A percentile compares a stretch with the other conserved stretches of the same genome.
Conservation (phyloP, 2,797 vertebrate genomes). For the Microcaecilia unicolor region DNA sequence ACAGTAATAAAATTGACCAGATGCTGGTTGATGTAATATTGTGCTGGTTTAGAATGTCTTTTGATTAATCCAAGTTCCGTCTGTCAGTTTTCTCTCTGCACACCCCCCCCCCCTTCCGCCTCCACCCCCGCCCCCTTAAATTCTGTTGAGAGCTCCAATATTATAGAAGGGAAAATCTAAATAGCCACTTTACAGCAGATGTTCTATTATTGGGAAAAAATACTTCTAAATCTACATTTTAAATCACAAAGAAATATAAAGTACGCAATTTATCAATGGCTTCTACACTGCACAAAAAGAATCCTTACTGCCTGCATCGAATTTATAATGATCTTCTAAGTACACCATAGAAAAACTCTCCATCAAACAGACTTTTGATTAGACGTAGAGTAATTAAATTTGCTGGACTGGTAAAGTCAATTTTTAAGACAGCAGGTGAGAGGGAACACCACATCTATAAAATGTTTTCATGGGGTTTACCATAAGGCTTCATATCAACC, state of each 20-base stretch:
- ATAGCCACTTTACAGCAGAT: neutral
- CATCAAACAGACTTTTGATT: too few relatives aligned
- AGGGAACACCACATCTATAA: too few relatives aligned
- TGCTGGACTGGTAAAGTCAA: too few relatives aligned
- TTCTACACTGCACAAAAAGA: too few relatives aligned
- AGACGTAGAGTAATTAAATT: too few relatives aligned
- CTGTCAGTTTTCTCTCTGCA: conserved; percentile 15
- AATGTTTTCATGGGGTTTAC: too few relatives aligned
- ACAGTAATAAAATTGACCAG: conserved; percentile 3
- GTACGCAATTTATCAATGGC: too few relatives aligned
- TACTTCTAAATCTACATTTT: neutral
- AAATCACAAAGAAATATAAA: neutral
- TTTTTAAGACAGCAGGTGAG: neutral
- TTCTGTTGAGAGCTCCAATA: neutral
- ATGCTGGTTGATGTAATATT: conserved; percentile 16
- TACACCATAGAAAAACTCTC: too few relatives aligned
- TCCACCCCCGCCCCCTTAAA: conserved; percentile 2
- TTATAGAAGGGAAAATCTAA: neutral
- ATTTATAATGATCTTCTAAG: too few relatives aligned
- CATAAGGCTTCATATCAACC: too few relatives aligned
- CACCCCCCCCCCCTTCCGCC: too few relatives aligned
- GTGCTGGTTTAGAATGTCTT: conserved; percentile 5
- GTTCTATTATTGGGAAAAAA: neutral
- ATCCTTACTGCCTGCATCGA: too few relatives aligned
- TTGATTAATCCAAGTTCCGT: conserved; percentile 31